Conservation (phyloP, 2,797 vertebrate species). For the Crypturellus tataupa region DNA sequence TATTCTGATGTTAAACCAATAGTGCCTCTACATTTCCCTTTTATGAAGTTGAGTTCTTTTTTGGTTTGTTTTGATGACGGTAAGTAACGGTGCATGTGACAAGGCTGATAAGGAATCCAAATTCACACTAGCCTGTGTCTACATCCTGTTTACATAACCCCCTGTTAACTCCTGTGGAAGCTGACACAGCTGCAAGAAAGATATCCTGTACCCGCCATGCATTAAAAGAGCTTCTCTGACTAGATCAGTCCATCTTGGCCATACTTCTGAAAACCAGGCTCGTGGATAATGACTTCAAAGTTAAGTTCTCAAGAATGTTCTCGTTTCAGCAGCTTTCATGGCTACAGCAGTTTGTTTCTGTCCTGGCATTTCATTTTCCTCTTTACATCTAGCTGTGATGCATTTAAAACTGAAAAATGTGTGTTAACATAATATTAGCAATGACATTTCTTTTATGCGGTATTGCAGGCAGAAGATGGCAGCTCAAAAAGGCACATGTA, state of each 20-base stretch:
- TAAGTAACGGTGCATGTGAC: not conserved
- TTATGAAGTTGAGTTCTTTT: not conserved
- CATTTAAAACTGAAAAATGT: conserved; percentile 35
- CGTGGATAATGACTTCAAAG: conserved; percentile 22
- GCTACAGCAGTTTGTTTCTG: not conserved
- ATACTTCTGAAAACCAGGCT: conserved; percentile 22
- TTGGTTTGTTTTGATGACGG: conserved; percentile 39
- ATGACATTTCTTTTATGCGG: not conserved
- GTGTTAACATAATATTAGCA: not conserved
- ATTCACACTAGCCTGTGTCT: not conserved
- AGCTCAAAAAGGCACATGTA: not conserved
- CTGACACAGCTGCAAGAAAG: conserved; percentile 32
- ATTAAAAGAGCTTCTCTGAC: conserved; percentile 4
- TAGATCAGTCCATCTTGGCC: not conserved
- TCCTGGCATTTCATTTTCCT: not conserved
- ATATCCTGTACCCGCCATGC: not conserved
- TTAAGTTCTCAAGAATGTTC: not conserved
- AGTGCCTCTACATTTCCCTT: not conserved
- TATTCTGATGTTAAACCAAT: conserved; percentile 4
- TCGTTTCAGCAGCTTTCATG: not conserved
- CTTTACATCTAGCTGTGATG: not conserved
- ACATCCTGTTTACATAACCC: not conserved
- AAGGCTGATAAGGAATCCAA: conserved; percentile 35
- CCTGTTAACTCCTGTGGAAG: not conserved
- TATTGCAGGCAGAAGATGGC: not conserved